Base-by-base conservation (phyloP, 2,888 invertebrate species). In the Drosophila monieri region DNA sequence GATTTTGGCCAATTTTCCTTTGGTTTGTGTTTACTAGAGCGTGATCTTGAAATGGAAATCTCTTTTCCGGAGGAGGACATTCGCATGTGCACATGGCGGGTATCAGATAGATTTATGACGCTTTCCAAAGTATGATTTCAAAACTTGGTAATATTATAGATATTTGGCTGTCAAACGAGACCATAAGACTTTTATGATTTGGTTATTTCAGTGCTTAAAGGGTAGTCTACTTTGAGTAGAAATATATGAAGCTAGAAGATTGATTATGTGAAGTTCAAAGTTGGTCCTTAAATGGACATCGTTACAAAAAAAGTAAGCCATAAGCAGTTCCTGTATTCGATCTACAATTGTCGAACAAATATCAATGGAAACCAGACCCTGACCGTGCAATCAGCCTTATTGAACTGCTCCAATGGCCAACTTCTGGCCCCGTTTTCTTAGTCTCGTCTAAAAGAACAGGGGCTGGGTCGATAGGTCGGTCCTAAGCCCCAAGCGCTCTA, bases 331-430 rank as follows among this genome's bases (percentile, higher is more conserved):
- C n/a, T 32, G 32, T 32, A 32, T 32, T 32, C 32, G 6, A 32
- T 12, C 12, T 5, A 4, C 12, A 12, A 32, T 32, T n/a, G 5
- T 10, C 5, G 1, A 6, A 35, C 6, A 6, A 6, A n/a, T 41
- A 41, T 41, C 41, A 10, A 15, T 43, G 37, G n/a, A 9, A 44
- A 41, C 47, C 58, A 62, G 77, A 65, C 79, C 77, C 55, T 85
- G 85, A 76, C 72, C 77, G 65, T 77, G 69, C 77, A 85, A 83
- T 83, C 80, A 76, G 55, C 54, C 65, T 81, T 83, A 81, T 81
- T 81, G 80, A 64, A 67, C 55, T 68, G 64, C 67, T 67, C 58
- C 51, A 52, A 57, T 76, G 68, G 73, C 78, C 78, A 70, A 53
- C 73, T 77, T 78, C 25, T 48, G 67, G 53, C 59, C 48, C 61